phyloP scores from a whole-genome alignment of 2,113 vertebrate genomes.

The Daubentonia madagascariensis region DNA sequence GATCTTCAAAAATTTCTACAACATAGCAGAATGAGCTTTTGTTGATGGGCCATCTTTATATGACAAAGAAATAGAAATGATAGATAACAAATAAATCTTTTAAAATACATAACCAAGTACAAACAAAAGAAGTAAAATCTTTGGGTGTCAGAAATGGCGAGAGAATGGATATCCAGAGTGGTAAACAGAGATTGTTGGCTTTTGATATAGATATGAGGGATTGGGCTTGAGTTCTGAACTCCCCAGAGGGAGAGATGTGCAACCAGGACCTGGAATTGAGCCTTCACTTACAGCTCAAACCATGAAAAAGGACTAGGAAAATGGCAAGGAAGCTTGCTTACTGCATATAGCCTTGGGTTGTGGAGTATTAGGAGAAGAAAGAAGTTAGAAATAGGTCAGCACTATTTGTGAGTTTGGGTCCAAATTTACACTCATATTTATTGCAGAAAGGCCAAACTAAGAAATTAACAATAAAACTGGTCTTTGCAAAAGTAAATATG shows the following conservation, averaged over 20 bases:
- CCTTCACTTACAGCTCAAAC: not conserved
- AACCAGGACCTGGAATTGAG: not conserved
- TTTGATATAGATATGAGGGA: not conserved
- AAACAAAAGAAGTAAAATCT: not conserved
- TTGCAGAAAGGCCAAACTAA: not conserved
- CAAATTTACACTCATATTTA: not conserved
- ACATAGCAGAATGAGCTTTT: not conserved
- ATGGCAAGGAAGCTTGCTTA: not conserved
- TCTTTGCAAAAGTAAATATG: conserved; percentile 3
- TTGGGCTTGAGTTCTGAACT: not conserved
- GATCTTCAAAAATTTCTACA: not conserved
- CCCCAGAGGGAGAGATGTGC: not conserved
- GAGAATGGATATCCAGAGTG: not conserved
- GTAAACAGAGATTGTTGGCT: not conserved
- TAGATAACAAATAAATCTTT: not conserved
- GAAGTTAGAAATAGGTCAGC: not conserved
- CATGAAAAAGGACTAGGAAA: not conserved
- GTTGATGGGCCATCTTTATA: not conserved
- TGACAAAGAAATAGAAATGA: not conserved
- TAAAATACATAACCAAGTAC: not conserved
- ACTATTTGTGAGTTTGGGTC: not conserved
- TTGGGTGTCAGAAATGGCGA: not conserved
- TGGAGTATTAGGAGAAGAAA: not conserved
- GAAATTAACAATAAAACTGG: conserved; percentile 34
- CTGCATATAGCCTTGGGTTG: not conserved